These are phyloP conservation scores for Antedon mediterranea DNA, from an alignment of 53 echinoderm and acorn worm genomes.

Conservation along the genomic window DNA sequence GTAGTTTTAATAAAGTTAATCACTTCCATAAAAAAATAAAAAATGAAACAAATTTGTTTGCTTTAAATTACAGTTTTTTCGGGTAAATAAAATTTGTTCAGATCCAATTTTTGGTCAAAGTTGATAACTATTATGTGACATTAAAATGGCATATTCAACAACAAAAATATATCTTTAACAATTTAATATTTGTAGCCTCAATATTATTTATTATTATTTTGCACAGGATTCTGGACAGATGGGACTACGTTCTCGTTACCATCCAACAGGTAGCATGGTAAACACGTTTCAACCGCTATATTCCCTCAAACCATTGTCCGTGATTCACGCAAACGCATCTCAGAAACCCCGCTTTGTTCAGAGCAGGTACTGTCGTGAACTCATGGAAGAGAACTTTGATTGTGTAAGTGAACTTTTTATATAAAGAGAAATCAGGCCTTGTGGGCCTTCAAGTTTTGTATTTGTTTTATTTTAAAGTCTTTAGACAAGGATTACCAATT, in stretches of 20 bases:
- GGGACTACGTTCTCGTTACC: neutral
- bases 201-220: neutral
- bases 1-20: too few species aligned
- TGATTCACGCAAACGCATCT: slow-evolving; percentile 39
- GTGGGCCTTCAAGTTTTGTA: neutral
- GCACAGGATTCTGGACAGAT: neutral
- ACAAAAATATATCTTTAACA: too few species aligned
- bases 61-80: too few species aligned
- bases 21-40: too few species aligned
- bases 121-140: too few species aligned
- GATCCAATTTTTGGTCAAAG: too few species aligned
- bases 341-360: slow-evolving; percentile 77
- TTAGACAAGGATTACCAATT: too few species aligned
- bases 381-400: slow-evolving; percentile 77
- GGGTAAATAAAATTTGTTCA: too few species aligned
- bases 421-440: neutral
- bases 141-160: too few species aligned
- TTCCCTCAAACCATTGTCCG: slow-evolving; percentile 24
- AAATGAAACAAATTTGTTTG: too few species aligned
- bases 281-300: slow-evolving; percentile 45
- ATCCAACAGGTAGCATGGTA: neutral
- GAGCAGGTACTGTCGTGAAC: slow-evolving; percentile 79
- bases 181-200: too few species aligned
- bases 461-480: too few species aligned
- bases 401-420: slow-evolving; percentile 19